phyloP scores from a whole-genome alignment of 2,888 invertebrate genomes.

The Synergus japonicus region DNA sequence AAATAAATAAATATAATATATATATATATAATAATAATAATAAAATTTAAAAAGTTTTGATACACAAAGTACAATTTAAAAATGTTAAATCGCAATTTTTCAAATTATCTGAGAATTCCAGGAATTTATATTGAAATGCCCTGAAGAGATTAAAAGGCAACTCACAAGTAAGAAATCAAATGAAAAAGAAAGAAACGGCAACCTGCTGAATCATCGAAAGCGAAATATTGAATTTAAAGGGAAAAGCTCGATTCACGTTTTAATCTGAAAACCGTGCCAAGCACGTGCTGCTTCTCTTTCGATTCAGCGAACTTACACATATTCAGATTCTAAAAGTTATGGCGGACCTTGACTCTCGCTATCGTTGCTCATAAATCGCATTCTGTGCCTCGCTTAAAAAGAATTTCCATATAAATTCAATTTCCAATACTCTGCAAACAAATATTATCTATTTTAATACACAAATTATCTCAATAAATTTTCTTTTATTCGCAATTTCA shows the following conservation, averaged over 20 bases:
- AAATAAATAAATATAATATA: too few relatives aligned
- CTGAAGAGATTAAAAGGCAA: neutral
- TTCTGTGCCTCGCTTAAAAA: neutral
- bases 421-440: neutral
- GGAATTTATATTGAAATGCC: neutral
- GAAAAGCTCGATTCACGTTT: conserved; percentile 40
- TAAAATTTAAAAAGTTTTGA: neutral
- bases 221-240: conserved; percentile 35
- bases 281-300: conserved; percentile 40
- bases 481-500: neutral
- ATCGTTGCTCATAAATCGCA: conserved; percentile 37
- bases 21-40: too few relatives aligned
- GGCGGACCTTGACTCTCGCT: conserved; percentile 39
- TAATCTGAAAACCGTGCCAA: conserved; percentile 41
- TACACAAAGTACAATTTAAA: neutral
- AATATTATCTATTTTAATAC: neutral
- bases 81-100: neutral
- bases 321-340: conserved; percentile 36
- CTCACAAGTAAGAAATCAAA: neutral
- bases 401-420: conserved; percentile 16
- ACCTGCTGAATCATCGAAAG: conserved; percentile 6
- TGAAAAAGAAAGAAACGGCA: neutral
- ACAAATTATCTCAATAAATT: neutral
- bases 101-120: neutral
- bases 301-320: conserved; percentile 41